Conservation (phyloP, 2,888 invertebrate genomes). For the Ennomos fuscantarius region DNA sequence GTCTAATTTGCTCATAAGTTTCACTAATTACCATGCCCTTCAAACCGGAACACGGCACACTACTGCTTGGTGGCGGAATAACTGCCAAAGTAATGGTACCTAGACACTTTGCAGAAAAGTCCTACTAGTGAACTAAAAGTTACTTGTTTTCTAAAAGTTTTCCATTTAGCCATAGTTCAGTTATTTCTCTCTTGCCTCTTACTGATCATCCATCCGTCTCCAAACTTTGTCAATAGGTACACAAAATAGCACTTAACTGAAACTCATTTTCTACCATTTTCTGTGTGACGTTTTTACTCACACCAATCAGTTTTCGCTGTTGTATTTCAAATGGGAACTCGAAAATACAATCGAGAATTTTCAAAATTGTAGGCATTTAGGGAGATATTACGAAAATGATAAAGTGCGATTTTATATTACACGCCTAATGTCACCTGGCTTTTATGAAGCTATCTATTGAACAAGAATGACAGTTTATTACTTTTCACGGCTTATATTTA, state of each 20-base stretch:
- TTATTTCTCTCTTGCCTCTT: constrained; percentile 1
- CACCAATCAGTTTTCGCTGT: constrained; percentile 10
- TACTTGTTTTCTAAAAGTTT: background rate
- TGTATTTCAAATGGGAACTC: constrained; percentile 5
- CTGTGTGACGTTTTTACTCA: constrained; percentile 9
- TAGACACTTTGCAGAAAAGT: too few relatives aligned
- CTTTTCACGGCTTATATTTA: background rate
- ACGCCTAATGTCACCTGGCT: constrained; percentile 13
- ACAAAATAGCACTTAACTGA: constrained; percentile 19
- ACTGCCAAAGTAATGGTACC: too few relatives aligned
- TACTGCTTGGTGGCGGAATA: too few relatives aligned
- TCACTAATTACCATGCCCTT: too few relatives aligned
- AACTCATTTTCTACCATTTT: constrained; percentile 2
- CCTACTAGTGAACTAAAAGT: too few relatives aligned
- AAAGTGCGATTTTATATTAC: constrained; percentile 23
- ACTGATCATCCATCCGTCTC: constrained; percentile 2
- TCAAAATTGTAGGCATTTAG: constrained; percentile 15
- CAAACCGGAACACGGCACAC: too few relatives aligned
- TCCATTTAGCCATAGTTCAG: constrained; percentile 3
- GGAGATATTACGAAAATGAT: constrained; percentile 24
- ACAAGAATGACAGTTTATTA: constrained; percentile 3
- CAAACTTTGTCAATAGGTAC: constrained; percentile 4
- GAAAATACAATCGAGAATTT: constrained; percentile 17
- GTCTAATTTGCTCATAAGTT: too few relatives aligned
- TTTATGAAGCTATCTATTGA: constrained; percentile 17